A percentile compares a stretch with the other conserved stretches of the same genome.
Conservation (phyloP, 2,888 invertebrate species). For the Agriotes lineatus region DNA sequence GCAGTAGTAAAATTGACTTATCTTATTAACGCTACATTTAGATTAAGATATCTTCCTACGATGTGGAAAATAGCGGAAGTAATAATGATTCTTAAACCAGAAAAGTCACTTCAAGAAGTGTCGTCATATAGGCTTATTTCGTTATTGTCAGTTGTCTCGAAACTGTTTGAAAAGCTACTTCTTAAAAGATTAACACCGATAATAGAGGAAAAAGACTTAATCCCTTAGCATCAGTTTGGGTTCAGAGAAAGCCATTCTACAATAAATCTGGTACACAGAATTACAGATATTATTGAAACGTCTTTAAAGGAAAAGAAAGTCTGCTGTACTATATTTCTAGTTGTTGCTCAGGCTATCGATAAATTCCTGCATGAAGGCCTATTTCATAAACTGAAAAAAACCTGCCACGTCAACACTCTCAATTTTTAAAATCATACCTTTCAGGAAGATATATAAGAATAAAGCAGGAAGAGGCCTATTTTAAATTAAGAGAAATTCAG, state of each 20-base stretch:
- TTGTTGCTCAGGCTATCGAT: not conserved
- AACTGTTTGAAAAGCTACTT: too few relatives aligned
- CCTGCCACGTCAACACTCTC: not conserved
- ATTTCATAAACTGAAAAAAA: not conserved
- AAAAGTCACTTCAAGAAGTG: too few relatives aligned
- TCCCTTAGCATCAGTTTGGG: not conserved
- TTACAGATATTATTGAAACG: slow-evolving; percentile 6
- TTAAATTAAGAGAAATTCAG: too few relatives aligned
- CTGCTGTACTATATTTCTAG: not conserved
- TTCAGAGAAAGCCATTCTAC: not conserved
- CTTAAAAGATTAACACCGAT: slow-evolving; percentile 24
- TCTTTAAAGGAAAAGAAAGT: slow-evolving; percentile 26
- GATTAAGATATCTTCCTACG: too few relatives aligned
- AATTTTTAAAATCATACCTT: not conserved
- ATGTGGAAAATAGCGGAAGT: too few relatives aligned
- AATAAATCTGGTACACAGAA: not conserved
- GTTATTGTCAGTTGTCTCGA: not conserved
- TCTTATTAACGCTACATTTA: too few relatives aligned
- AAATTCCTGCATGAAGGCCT: not conserved
- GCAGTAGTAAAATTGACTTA: not conserved
- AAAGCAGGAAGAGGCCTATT: too few relatives aligned
- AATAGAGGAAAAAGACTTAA: not conserved
- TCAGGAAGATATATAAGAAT: too few relatives aligned
- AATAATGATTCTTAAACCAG: too few relatives aligned
- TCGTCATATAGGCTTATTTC: slow-evolving; percentile 43